Percentiles rank a stretch among this genome's conserved stretches.
phyloP scores from a whole-genome alignment of 2,888 invertebrate genomes.

The Hedya salicella region DNA sequence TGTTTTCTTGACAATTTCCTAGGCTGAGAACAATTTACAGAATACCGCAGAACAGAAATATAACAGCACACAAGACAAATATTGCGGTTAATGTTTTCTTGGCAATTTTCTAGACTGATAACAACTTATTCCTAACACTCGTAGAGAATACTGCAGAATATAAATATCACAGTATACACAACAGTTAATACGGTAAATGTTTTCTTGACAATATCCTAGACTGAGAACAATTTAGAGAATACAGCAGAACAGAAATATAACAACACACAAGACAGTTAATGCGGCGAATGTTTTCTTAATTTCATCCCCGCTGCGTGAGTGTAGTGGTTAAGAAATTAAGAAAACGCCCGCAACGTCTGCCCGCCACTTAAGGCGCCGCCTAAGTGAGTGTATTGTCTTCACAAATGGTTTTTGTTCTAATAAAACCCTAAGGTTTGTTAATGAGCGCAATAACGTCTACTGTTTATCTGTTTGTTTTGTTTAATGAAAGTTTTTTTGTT shows the following conservation, averaged over 20 bases:
- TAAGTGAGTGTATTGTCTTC: conserved; percentile 76
- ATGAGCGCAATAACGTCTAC: conserved; percentile 69
- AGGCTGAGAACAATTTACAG: no score
- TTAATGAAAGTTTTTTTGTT: conserved; percentile 50
- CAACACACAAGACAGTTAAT: conserved; percentile 68
- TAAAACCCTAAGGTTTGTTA: conserved; percentile 77
- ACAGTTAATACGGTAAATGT: no score
- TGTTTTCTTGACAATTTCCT: no score
- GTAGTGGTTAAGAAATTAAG: conserved; percentile 83
- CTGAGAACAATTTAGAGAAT: conserved; percentile 20
- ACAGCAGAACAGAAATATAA: conserved; percentile 57
- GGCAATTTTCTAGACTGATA: no score
- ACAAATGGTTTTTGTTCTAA: conserved; percentile 76
- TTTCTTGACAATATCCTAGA: no score
- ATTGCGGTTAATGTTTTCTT: no score
- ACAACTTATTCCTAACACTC: no score
- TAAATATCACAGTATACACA: no score
- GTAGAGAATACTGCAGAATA: no score
- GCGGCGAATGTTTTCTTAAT: conserved; percentile 83
- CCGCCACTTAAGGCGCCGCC: conserved; percentile 73
- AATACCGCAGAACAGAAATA: no score
- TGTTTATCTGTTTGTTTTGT: conserved; percentile 55
- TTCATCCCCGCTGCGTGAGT: conserved; percentile 78
- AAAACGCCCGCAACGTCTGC: conserved; percentile 76
- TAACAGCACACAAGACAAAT: no score